A percentile compares a stretch with the other conserved stretches of the same genome.
These are phyloP conservation scores for Sardina pilchardus DNA, from an alignment of 2,113 vertebrate species.

Conservation along the genomic window DNA sequence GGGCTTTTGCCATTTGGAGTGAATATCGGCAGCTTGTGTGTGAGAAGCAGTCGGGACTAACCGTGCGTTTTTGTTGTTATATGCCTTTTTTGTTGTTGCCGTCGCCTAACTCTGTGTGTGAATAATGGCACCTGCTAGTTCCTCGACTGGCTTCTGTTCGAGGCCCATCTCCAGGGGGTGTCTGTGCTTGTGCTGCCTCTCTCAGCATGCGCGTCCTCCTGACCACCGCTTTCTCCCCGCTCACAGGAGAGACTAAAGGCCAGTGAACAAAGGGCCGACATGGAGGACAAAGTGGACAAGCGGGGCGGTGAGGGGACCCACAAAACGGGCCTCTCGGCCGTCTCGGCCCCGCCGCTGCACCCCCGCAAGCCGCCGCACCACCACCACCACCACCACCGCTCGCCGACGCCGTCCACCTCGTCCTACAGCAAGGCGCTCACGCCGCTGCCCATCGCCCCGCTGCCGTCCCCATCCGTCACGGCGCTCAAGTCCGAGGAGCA, in stretches of 20 bases:
- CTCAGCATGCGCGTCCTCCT: neutral
- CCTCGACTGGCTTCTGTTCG: neutral
- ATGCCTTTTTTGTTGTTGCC: neutral
- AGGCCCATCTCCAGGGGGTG: neutral
- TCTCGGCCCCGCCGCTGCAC: slow-evolving; percentile 71
- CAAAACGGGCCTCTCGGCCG: slow-evolving; percentile 74
- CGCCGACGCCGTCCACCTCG: slow-evolving; percentile 71
- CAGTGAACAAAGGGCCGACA: slow-evolving; percentile 80
- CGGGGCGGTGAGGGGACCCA: slow-evolving; percentile 71
- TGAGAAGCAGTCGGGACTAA: neutral
- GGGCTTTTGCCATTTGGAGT: neutral
- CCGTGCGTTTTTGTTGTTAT: neutral
- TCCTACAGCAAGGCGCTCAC: slow-evolving; percentile 79
- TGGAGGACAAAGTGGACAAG: slow-evolving; percentile 86
- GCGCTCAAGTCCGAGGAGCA: slow-evolving; percentile 86
- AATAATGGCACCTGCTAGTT: neutral
- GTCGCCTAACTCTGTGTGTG: neutral
- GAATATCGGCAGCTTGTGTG: neutral
- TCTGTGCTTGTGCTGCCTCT: neutral
- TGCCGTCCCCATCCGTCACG: slow-evolving; percentile 74
- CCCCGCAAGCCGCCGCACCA: slow-evolving; percentile 79
- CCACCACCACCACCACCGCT: too few species aligned
- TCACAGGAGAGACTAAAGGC: slow-evolving; percentile 90
- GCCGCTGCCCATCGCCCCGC: slow-evolving; percentile 74
- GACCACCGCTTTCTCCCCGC: neutral